Evolutionary conservation across 1,140 invertebrate species (phyloP).

Genomic region (Drosophila tani): DNA sequence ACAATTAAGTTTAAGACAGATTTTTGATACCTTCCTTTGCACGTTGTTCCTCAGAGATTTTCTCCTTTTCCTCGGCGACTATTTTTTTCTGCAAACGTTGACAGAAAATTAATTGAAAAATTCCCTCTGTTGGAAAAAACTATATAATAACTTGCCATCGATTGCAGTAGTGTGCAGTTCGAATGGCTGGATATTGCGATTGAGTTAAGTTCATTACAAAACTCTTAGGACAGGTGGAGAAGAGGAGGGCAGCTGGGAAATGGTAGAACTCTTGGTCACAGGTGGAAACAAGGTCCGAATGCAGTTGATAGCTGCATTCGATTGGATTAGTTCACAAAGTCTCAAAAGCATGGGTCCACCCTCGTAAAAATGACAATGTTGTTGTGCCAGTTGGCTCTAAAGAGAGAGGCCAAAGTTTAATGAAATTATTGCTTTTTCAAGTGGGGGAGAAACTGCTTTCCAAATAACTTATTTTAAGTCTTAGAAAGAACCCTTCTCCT

Average conservation of each 20-base stretch:
- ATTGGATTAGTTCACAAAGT: constrained; percentile 57
- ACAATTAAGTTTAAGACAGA: constrained; percentile 61
- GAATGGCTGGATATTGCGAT: constrained; percentile 41
- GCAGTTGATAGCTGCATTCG: constrained; percentile 54
- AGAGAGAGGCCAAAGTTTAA: constrained; percentile 12
- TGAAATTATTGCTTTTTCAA: constrained; percentile 17
- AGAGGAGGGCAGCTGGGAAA: constrained; percentile 3
- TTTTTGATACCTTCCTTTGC: constrained; percentile 20
- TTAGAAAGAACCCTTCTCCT: no score
- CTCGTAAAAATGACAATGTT: constrained; percentile 38
- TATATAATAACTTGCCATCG: constrained; percentile 45
- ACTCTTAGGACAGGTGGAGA: constrained; percentile 6
- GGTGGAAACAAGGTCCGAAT: constrained; percentile 43
- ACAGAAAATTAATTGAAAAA: constrained; percentile 82
- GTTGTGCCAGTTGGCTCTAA: neutral
- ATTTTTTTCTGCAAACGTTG: constrained; percentile 69
- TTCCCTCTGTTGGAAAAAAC: constrained; percentile 43
- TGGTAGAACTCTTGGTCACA: constrained; percentile 23
- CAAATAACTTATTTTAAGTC: neutral
- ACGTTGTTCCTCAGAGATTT: constrained; percentile 11
- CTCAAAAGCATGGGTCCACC: constrained; percentile 1
- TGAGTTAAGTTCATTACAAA: constrained; percentile 76
- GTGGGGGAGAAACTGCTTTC: neutral
- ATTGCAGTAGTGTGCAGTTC: constrained; percentile 38
- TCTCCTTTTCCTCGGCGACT: constrained; percentile 3